Conservation (phyloP, 2,888 invertebrate species). For the Microplitis deprimator region DNA sequence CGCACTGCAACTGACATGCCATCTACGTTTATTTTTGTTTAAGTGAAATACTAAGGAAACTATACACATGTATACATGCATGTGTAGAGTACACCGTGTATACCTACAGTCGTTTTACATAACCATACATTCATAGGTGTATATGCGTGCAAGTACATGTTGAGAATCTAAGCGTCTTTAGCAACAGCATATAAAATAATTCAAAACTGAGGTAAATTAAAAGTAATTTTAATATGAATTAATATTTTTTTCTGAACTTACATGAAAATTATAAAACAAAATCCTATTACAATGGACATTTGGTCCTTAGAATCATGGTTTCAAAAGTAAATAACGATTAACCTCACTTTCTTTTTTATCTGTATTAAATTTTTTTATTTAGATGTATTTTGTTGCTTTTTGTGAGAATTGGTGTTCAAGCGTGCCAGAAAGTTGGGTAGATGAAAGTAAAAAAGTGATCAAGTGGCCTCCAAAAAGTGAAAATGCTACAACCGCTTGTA, state of each 20-base stretch:
- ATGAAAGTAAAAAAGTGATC: no score
- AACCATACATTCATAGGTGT: no score
- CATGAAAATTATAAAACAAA: neutral
- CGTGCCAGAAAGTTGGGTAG: conserved; percentile 27
- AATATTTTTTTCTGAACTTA: neutral
- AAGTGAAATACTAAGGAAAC: neutral
- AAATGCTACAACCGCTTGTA: conserved; percentile 22
- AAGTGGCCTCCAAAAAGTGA: conserved; percentile 26
- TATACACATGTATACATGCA: neutral
- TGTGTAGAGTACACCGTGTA: neutral
- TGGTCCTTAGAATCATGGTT: neutral
- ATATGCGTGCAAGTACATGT: neutral
- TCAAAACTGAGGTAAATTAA: neutral
- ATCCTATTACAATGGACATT: neutral
- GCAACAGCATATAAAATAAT: neutral
- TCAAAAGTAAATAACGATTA: neutral
- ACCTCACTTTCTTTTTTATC: neutral
- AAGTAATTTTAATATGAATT: neutral
- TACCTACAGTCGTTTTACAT: no score
- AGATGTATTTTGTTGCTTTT: conserved; percentile 34
- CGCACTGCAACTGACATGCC: neutral
- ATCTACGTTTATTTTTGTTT: neutral
- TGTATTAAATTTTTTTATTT: neutral
- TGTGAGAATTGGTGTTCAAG: conserved; percentile 30
- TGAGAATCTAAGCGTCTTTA: neutral